Evolutionary conservation across 2,797 vertebrate species (phyloP).

Genomic region (Rhodeus uyekii): DNA sequence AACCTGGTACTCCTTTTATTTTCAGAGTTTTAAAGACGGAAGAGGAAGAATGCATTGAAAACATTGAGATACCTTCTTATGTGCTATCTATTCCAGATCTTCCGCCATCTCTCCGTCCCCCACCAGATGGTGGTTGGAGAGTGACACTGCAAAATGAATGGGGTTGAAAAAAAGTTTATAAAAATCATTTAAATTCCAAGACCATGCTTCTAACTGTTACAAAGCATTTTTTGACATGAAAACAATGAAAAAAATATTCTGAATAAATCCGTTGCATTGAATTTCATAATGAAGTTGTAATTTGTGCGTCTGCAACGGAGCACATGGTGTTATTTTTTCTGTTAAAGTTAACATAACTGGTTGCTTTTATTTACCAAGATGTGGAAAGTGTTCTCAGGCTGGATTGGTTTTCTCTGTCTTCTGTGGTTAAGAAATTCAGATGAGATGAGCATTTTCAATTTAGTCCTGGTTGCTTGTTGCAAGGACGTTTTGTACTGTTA

Average conservation of each 20-base stretch:
- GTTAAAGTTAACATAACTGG: background rate
- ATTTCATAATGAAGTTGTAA: background rate
- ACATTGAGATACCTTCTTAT: conserved; percentile 79
- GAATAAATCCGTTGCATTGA: background rate
- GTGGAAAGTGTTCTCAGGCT: background rate
- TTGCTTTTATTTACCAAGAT: background rate
- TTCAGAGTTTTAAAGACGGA: conserved; percentile 68
- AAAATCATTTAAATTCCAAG: background rate
- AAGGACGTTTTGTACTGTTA: conserved; percentile 43
- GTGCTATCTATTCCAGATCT: conserved; percentile 88
- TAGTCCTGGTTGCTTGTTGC: conserved; percentile 44
- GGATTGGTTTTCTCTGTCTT: conserved; percentile 12
- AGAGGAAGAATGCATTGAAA: conserved; percentile 61
- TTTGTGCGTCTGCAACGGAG: background rate
- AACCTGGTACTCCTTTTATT: conserved; percentile 25
- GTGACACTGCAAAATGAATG: conserved; percentile 78
- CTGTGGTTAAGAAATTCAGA: conserved; percentile 36
- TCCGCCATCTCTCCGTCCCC: conserved; percentile 87
- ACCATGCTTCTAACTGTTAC: background rate
- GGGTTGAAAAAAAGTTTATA: conserved; percentile 77
- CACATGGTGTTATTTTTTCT: background rate
- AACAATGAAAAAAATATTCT: background rate
- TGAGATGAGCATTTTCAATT: conserved; percentile 50
- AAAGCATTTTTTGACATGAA: background rate
- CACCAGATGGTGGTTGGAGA: conserved; percentile 81